Base-by-base conservation (phyloP, 1,140 invertebrate species). In the Platyscapa corneri region DNA sequence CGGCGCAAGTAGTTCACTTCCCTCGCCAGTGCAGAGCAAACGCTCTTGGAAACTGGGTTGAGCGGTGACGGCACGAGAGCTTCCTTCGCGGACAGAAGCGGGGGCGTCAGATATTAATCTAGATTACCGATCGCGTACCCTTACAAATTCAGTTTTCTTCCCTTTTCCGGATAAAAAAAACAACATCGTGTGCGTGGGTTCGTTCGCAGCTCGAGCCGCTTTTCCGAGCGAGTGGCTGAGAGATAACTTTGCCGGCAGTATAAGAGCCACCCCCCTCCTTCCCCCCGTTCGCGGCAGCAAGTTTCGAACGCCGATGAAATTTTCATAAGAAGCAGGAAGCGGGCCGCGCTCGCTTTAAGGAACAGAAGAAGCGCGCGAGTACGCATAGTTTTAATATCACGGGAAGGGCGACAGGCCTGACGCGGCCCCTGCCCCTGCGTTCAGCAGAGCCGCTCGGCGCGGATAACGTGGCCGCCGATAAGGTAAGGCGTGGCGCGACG, bases 231-330 rank as follows among this genome's bases (percentile, higher is more conserved):
- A 75, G 42, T 49, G 39, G 74, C 49, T 75, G n/a, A 46, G 49
- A n/a, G n/a, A n/a, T n/a, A n/a, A n/a, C n/a, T n/a, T n/a, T n/a
- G n/a, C n/a, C n/a, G n/a, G n/a, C n/a, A n/a, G n/a, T n/a, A n/a
- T n/a, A n/a, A n/a, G n/a, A n/a, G n/a, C n/a, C n/a, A n/a, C n/a
- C n/a, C n/a, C n/a, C n/a, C n/a, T n/a, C n/a, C n/a, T n/a, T n/a
- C n/a, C n/a, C n/a, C n/a, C n/a, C n/a, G n/a, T n/a, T n/a, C n/a
- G n/a, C n/a, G n/a, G n/a, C n/a, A n/a, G 20, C 39, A 84, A 84
- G 67, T 80, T 74, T 78, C 27, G 27, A 39, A 27, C 12, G 85
- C 1, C 64, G 67, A 86, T 86, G 79, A 82, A 86, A 86, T 82
- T 86, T 82, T 86, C 85, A 86, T 82, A 79, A 56, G 67, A 34